These are phyloP conservation scores for Azemiops feae DNA, from an alignment of 2,113 vertebrate genomes.

Conservation along the genomic window DNA sequence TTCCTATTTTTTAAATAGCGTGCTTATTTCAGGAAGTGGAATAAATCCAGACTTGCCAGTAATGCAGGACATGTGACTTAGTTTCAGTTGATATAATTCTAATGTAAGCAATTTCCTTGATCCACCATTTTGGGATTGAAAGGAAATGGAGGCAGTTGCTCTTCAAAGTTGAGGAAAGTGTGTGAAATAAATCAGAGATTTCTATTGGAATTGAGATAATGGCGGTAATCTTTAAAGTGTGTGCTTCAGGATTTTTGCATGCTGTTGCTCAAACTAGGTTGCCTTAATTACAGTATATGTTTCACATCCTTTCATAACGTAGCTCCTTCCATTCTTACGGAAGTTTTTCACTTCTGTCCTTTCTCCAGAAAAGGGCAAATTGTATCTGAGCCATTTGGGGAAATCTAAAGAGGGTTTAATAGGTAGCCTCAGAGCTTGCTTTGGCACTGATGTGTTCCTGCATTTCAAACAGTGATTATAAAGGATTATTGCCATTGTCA, in stretches of 20 bases:
- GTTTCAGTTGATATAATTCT: not conserved
- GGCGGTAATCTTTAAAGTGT: not conserved
- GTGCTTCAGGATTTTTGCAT: not conserved
- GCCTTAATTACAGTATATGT: not conserved
- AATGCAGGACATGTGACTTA: not conserved
- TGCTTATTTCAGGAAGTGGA: not conserved
- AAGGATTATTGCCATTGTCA: not conserved
- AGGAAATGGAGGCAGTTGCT: not conserved
- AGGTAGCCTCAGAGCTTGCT: not conserved
- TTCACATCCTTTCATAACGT: not conserved
- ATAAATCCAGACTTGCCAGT: slow-evolving; percentile 1
- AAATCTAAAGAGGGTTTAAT: not conserved
- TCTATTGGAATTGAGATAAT: not conserved
- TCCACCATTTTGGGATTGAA: not conserved
- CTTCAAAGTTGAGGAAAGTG: not conserved
- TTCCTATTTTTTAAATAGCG: not conserved
- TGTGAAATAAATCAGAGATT: not conserved
- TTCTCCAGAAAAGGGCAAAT: not conserved
- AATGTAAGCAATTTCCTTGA: not conserved
- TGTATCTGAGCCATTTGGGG: not conserved
- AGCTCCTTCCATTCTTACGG: not conserved
- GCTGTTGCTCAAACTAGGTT: not conserved
- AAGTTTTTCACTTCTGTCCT: not conserved
- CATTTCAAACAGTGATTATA: not conserved
- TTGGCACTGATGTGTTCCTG: not conserved